Evolutionary conservation across 2,888 invertebrate genomes (phyloP).

Genomic region (Euzetes globulus): DNA sequence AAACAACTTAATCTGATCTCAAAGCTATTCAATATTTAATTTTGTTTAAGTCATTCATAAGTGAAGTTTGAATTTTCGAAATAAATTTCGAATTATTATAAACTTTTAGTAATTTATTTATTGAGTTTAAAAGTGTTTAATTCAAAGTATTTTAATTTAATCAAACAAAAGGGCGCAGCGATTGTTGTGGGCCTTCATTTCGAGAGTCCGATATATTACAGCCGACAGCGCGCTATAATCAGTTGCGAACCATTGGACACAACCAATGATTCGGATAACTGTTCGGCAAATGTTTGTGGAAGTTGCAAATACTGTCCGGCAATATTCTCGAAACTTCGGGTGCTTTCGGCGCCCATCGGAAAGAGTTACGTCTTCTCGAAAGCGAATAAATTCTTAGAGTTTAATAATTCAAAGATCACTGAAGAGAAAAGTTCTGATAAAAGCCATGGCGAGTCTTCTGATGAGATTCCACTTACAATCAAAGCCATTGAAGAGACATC

Average conservation of each 20-base stretch:
- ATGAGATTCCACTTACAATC: background rate
- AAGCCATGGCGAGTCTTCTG: background rate
- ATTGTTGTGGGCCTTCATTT: conserved; percentile 9
- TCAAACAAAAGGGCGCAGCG: background rate
- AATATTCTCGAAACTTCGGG: background rate
- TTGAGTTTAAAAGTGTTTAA: too few species aligned
- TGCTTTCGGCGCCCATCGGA: background rate
- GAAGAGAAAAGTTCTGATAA: background rate
- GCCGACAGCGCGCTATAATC: background rate
- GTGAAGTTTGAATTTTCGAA: too few species aligned
- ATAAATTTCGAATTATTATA: too few species aligned
- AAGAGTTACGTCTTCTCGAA: background rate
- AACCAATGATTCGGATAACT: background rate
- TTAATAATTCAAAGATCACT: background rate
- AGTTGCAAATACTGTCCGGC: background rate
- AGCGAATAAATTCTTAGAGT: background rate
- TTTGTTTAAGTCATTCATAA: too few species aligned
- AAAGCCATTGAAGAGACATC: background rate
- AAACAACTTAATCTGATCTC: too few species aligned
- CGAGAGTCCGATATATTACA: background rate
- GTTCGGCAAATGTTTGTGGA: background rate
- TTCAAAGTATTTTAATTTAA: background rate
- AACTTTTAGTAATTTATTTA: too few species aligned
- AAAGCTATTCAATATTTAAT: too few species aligned
- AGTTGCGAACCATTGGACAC: background rate